Conservation (phyloP, 37 sponge, comb jelly and placozoan genomes). For the Dysidea cf. avara region DNA sequence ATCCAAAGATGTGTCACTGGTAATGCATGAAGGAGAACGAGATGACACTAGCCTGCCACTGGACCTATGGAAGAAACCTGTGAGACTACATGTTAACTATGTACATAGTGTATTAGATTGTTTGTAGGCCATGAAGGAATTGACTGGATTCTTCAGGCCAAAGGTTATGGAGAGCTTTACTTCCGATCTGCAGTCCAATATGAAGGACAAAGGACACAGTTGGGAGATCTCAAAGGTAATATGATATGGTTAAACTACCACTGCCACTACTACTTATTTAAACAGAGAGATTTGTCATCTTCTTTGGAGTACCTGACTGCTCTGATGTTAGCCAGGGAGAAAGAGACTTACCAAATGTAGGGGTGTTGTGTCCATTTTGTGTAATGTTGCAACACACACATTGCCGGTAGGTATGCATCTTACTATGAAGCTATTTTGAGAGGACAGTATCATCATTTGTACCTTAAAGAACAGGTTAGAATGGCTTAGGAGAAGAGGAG, state of each 20-base stretch:
- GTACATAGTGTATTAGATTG: not conserved
- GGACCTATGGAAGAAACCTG: slow-evolving; percentile 70
- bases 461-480: slow-evolving; percentile 36
- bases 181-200: slow-evolving; percentile 1
- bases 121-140: slow-evolving; percentile 40
- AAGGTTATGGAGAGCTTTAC: slow-evolving; percentile 51
- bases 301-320: slow-evolving; percentile 29
- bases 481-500: not conserved
- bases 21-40: slow-evolving; percentile 56
- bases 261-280: not conserved
- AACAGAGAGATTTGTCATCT: slow-evolving; percentile 3
- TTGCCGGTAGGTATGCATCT: slow-evolving; percentile 50
- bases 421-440: slow-evolving; percentile 60
- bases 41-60: slow-evolving; percentile 65
- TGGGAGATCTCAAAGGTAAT: slow-evolving; percentile 21
- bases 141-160: slow-evolving; percentile 46
- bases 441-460: slow-evolving; percentile 60
- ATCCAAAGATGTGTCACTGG: slow-evolving; percentile 32
- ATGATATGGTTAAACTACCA: not conserved
- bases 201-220: slow-evolving; percentile 14
- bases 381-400: not conserved
- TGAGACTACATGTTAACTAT: slow-evolving; percentile 18
- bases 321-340: slow-evolving; percentile 64
- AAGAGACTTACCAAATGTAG: slow-evolving; percentile 66
- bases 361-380: not conserved